Evolutionary conservation across 2,888 invertebrate genomes (phyloP), one percentile per base, ranked within the genome.

Genomic region (Willowsia nigromaculata): DNA sequence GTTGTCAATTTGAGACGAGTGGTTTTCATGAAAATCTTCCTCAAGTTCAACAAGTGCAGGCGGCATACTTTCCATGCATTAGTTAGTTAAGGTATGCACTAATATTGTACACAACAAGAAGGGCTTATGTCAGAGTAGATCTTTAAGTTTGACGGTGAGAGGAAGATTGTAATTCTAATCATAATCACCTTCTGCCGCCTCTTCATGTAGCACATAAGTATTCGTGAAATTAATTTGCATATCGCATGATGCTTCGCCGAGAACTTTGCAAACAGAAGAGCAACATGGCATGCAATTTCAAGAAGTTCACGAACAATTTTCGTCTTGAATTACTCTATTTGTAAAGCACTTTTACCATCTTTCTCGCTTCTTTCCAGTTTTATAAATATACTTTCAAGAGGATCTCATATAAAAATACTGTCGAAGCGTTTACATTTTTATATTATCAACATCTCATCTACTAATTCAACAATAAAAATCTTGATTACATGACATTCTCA

Each of bases 201-300:
- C 18, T 65, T 65, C 18, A 22, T 56, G 56, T 2, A 56, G 11
- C 22, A 6, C 0, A 65, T 11, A 30, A 62, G 65, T 4, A 65
- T 65, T 47, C 76, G 11, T 47, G 11, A 76, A 37, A 53, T 59
- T 78, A 43, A 85, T 85, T 85, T 85, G 85, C 85, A 85, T 85
- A 85, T 85, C 65, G 85, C 85, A 85, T 85, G n/a, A n/a, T n/a
- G 85, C 80, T 78, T 65, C 59, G 59, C 27, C 59, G 85, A 53
- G 40, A 71, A 27, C 33, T 33, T 37, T 50, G n/a, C 50, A 15
- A 62, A 25, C 62, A 62, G 6, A 62, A 62, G n/a, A 27, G 13
- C 59, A 62, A 13, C 27, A 53, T 78, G 62, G 59, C 62, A 40
- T 43, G 65, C 56, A 22, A 30, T n/a, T n/a, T 2, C 1, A 50